These are phyloP conservation scores for Eupithecia pulchellata DNA, from an alignment of 2,888 invertebrate species.

Conservation along the genomic window DNA sequence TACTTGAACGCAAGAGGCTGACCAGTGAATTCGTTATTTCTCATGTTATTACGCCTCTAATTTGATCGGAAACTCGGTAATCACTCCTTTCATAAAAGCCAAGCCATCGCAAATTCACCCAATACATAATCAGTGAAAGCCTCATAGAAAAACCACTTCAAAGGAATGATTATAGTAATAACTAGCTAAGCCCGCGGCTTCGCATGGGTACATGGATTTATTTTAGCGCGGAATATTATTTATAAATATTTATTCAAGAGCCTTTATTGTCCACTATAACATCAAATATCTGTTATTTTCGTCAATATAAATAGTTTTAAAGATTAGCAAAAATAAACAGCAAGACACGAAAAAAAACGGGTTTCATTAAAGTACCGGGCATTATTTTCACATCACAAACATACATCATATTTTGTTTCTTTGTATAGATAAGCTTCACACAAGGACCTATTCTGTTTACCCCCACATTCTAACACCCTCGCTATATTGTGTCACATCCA, in stretches of 20 bases:
- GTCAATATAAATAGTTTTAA: too few species aligned
- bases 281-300: too few species aligned
- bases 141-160: not conserved
- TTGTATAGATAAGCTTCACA: not conserved
- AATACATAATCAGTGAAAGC: not conserved
- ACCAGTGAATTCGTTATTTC: not conserved
- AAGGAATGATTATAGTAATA: not conserved
- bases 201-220: not conserved
- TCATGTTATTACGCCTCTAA: not conserved
- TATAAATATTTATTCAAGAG: too few species aligned
- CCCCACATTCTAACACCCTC: not conserved
- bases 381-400: not conserved
- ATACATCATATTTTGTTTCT: not conserved
- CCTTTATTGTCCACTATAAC: too few species aligned
- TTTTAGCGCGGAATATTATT: too few species aligned
- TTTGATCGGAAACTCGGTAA: not conserved
- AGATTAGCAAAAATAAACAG: too few species aligned
- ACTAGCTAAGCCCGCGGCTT: not conserved
- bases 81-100: not conserved
- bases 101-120: not conserved
- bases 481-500: constrained; percentile 9
- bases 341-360: too few species aligned
- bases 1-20: too few species aligned
- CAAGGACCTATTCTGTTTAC: not conserved
- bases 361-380: too few species aligned